Percentiles rank a stretch among this genome's conserved stretches.
Conservation (phyloP, 2,888 invertebrate species). For the Agriopis leucophaearia region DNA sequence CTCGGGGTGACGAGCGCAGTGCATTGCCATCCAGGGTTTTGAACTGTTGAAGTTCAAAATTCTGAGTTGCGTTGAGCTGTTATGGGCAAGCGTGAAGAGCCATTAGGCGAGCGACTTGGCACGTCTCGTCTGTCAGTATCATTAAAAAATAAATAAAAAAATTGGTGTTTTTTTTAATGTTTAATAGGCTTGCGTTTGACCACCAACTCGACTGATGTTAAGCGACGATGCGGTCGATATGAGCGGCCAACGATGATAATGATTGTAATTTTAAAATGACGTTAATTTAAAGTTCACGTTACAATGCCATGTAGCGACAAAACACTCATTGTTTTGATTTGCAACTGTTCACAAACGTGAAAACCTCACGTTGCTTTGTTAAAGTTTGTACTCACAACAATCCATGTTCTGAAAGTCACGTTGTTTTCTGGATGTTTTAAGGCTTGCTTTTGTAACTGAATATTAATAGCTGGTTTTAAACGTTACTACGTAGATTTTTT, state of each 20-base stretch:
- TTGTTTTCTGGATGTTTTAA: conserved; percentile 31
- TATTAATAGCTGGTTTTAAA: conserved; percentile 9
- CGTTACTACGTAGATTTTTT: neutral
- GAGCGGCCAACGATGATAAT: neutral
- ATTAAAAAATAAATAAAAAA: too few relatives aligned
- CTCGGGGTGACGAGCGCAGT: too few relatives aligned
- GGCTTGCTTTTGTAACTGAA: conserved; percentile 13
- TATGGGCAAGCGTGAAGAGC: too few relatives aligned
- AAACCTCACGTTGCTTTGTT: conserved; percentile 37
- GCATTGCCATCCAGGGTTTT: too few relatives aligned
- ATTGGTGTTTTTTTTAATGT: too few relatives aligned
- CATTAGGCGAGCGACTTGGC: too few relatives aligned
- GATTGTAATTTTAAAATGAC: conserved; percentile 3
- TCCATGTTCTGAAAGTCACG: conserved; percentile 32
- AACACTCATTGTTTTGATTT: conserved; percentile 40
- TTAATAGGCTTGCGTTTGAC: too few relatives aligned
- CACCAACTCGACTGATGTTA: too few relatives aligned
- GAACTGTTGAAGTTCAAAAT: too few relatives aligned
- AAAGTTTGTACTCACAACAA: conserved; percentile 28
- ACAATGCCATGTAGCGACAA: conserved; percentile 14
- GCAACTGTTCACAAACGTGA: conserved; percentile 35
- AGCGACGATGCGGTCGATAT: too few relatives aligned
- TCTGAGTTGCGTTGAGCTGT: too few relatives aligned
- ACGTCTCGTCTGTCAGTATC: too few relatives aligned
- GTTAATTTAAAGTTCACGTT: conserved; percentile 7